Evolutionary conservation across 2,113 vertebrate genomes (phyloP).

Genomic region (Nesoenas mayeri): DNA sequence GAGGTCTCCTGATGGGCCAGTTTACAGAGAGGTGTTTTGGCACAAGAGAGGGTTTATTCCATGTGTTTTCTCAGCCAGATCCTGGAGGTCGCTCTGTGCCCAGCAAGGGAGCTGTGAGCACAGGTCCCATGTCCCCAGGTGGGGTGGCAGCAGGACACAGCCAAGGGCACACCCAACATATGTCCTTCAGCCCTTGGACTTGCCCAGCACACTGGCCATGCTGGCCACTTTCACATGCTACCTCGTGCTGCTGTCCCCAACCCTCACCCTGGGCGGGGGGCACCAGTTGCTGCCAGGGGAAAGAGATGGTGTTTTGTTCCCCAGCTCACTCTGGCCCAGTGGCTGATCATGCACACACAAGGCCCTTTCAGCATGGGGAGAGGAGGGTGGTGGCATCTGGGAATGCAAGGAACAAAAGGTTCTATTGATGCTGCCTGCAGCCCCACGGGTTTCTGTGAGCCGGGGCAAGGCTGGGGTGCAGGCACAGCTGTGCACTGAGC

Average conservation of each 20-base stretch:
- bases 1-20: not conserved
- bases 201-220: not conserved
- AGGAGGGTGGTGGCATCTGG: constrained; percentile 67
- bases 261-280: not conserved
- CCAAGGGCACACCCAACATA: fast-evolving
- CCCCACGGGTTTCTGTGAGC: constrained; percentile 42
- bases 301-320: constrained; percentile 74
- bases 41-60: not conserved
- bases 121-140: not conserved
- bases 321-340: not conserved
- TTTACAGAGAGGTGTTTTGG: not conserved
- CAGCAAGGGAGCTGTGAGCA: not conserved
- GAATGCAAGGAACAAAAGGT: constrained; percentile 65
- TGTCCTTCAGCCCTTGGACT: not conserved
- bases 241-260: not conserved
- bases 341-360: constrained; percentile 61
- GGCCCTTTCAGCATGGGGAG: constrained; percentile 67
- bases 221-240: not conserved
- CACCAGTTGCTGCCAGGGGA: constrained; percentile 35
- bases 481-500: not conserved
- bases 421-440: constrained; percentile 54
- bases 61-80: not conserved
- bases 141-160: not conserved
- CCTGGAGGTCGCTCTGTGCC: not conserved
- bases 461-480: not conserved